A percentile compares a stretch with the other conserved stretches of the same genome.
Evolutionary conservation across 2,888 invertebrate genomes (phyloP).

Genomic region (Eupithecia abbreviata): DNA sequence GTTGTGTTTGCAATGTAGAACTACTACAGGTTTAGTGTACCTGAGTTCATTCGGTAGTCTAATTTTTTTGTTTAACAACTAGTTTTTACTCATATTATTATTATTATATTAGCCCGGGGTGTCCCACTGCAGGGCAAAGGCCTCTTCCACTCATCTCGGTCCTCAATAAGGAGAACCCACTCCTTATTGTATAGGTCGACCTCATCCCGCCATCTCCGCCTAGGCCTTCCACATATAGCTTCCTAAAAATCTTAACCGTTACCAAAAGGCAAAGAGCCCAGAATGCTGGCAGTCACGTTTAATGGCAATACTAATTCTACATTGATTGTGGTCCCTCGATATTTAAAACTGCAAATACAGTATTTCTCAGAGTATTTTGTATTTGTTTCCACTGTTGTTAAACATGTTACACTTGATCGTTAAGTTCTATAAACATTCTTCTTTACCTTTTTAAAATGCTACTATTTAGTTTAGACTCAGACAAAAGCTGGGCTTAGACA

Average conservation of each 20-base stretch:
- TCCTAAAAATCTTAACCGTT: background rate
- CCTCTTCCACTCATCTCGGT: too few relatives aligned
- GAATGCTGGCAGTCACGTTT: background rate
- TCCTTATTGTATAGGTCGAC: too few relatives aligned
- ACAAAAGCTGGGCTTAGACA: background rate
- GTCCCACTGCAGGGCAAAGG: too few relatives aligned
- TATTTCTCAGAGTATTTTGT: too few relatives aligned
- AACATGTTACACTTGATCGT: too few relatives aligned
- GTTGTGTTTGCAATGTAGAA: background rate
- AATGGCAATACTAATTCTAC: background rate
- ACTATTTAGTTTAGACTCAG: background rate
- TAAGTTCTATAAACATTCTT: too few relatives aligned
- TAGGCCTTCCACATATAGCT: too few relatives aligned
- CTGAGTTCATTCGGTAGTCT: background rate
- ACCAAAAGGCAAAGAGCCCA: background rate
- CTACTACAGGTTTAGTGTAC: background rate
- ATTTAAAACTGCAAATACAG: too few relatives aligned
- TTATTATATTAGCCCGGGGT: too few relatives aligned
- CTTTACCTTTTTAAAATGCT: background rate
- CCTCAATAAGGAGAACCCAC: too few relatives aligned
- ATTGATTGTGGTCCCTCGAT: background rate
- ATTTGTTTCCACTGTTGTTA: too few relatives aligned
- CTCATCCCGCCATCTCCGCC: too few relatives aligned
- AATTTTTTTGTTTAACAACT: background rate
- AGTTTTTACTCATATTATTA: background rate